These are phyloP conservation scores for Deroplatys truncata DNA, from an alignment of 2,888 invertebrate species.

Conservation along the genomic window DNA sequence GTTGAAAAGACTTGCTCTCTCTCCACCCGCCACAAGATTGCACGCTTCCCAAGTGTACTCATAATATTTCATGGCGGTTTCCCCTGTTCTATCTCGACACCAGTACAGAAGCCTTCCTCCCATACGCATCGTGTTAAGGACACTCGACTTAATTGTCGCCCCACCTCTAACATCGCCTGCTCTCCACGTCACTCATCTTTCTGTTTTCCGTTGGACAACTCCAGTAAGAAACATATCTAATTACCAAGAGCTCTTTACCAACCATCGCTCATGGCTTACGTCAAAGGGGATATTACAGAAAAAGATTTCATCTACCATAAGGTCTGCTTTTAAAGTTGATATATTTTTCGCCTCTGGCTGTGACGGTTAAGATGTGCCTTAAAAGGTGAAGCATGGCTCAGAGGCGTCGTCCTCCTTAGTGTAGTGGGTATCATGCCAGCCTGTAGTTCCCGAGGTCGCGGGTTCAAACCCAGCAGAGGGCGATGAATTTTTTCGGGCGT, in stretches of 20 bases:
- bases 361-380: too few relatives aligned
- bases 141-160: conserved; percentile 3
- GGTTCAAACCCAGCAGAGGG: too few relatives aligned
- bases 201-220: neutral
- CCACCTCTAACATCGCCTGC: neutral
- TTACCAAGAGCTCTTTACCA: neutral
- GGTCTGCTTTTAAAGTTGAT: neutral
- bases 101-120: neutral
- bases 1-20: neutral
- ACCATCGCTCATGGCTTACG: neutral
- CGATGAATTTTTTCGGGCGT: too few relatives aligned
- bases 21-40: neutral
- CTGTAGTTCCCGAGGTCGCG: too few relatives aligned
- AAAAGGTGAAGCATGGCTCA: too few relatives aligned
- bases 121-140: neutral
- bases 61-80: neutral
- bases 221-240: neutral
- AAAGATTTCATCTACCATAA: neutral
- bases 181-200: neutral
- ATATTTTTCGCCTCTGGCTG: neutral
- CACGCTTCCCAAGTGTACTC: neutral
- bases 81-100: neutral
- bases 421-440: too few relatives aligned
- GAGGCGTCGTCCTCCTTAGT: too few relatives aligned
- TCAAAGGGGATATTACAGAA: neutral